Conservation (phyloP, 1,140 invertebrate species). For the Pachypsylla venusta region DNA sequence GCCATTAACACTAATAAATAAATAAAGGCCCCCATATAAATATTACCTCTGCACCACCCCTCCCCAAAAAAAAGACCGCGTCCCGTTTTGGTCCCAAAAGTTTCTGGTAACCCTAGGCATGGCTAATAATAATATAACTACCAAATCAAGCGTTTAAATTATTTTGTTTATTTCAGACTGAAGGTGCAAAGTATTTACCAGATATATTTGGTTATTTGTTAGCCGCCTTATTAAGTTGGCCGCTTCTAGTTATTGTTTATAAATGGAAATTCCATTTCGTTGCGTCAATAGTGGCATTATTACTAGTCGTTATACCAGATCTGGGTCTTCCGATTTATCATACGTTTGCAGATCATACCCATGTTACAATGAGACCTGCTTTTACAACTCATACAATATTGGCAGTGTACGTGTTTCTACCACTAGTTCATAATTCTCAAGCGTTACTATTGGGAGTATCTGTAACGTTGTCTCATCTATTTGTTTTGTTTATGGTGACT, state of each 20-base stretch:
- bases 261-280: slow-evolving; percentile 29
- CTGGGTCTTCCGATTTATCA: slow-evolving; percentile 24
- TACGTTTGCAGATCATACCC: background rate
- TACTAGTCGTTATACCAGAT: slow-evolving; percentile 25
- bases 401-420: slow-evolving; percentile 61
- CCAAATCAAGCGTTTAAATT: slow-evolving; percentile 14
- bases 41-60: too few species aligned
- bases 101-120: too few species aligned
- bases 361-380: slow-evolving; percentile 36
- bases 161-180: slow-evolving; percentile 26
- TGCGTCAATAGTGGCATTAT: slow-evolving; percentile 21
- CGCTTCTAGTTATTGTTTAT: slow-evolving; percentile 23
- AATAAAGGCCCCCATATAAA: too few species aligned
- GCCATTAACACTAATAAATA: too few species aligned
- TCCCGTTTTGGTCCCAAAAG: too few species aligned
- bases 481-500: slow-evolving; percentile 44
- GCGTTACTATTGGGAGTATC: slow-evolving; percentile 45
- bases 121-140: too few species aligned
- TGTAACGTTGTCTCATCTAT: slow-evolving; percentile 45
- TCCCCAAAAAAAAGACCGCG: too few species aligned
- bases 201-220: slow-evolving; percentile 22
- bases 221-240: slow-evolving; percentile 16
- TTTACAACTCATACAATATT: slow-evolving; percentile 53
- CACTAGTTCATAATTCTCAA: slow-evolving; percentile 48
- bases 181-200: slow-evolving; percentile 29